Evolutionary conservation across 1,140 invertebrate species (phyloP).

Genomic region (Oreohelix idahoensis): DNA sequence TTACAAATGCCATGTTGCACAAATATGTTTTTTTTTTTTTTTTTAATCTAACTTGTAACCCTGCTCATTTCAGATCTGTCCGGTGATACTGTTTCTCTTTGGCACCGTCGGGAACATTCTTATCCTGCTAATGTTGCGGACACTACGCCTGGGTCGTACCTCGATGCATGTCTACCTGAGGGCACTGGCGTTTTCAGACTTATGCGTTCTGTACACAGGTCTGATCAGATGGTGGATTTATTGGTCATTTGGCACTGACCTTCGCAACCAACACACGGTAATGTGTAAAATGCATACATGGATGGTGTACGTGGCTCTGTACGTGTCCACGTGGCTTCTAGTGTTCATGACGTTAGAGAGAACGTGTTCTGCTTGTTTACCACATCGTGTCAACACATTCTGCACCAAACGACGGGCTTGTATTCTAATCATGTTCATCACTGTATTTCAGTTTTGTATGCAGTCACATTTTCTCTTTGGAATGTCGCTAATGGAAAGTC

Average conservation of each 20-base stretch:
- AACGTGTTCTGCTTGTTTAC: slow-evolving; percentile 52
- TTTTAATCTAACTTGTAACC: no score
- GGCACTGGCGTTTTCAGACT: slow-evolving; percentile 49
- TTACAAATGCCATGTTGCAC: not conserved
- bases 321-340: slow-evolving; percentile 54
- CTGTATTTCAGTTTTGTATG: slow-evolving; percentile 8
- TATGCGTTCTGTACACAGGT: slow-evolving; percentile 50
- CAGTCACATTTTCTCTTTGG: slow-evolving; percentile 28
- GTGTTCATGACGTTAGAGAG: slow-evolving; percentile 56
- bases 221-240: slow-evolving; percentile 53
- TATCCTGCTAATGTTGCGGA: slow-evolving; percentile 44
- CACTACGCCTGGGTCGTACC: slow-evolving; percentile 24
- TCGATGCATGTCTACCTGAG: slow-evolving; percentile 47
- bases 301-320: slow-evolving; percentile 42
- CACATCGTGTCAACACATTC: slow-evolving; percentile 43
- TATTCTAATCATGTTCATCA: slow-evolving; percentile 12
- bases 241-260: slow-evolving; percentile 46
- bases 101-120: slow-evolving; percentile 51
- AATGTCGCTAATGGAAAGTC: not conserved
- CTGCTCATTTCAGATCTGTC: slow-evolving; percentile 23
- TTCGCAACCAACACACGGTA: slow-evolving; percentile 34
- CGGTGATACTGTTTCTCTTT: slow-evolving; percentile 48
- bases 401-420: slow-evolving; percentile 40
- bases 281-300: slow-evolving; percentile 52
- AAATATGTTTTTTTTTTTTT: not conserved